Evolutionary conservation across 2,113 vertebrate species (phyloP).

Genomic region (Lates calcarifer): DNA sequence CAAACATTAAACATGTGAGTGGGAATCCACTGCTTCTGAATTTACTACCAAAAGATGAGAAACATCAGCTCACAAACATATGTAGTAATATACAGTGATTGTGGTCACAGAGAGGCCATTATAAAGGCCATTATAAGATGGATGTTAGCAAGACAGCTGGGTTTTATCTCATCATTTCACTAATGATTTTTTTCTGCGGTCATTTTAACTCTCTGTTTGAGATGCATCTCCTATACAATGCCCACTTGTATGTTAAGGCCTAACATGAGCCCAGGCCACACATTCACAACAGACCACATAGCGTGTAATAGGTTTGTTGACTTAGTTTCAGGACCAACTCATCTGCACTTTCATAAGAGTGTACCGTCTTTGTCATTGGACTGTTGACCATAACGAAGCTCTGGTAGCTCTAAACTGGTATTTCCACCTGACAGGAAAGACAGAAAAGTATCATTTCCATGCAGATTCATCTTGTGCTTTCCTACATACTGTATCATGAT

Average conservation of each 20-base stretch:
- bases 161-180: neutral
- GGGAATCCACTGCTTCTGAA: neutral
- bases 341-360: no score
- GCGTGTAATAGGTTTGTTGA: no score
- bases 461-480: no score
- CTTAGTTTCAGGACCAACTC: no score
- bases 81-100: neutral
- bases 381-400: no score
- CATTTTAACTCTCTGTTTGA: neutral
- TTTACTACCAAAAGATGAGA: slow-evolving; percentile 3
- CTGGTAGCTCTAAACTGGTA: no score
- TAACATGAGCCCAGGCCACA: no score
- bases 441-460: no score
- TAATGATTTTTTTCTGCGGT: neutral
- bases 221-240: neutral
- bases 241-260: neutral
- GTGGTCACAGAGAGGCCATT: slow-evolving; percentile 38
- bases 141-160: neutral
- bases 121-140: slow-evolving; percentile 27
- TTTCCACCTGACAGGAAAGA: no score
- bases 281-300: no score
- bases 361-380: no score
- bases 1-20: neutral
- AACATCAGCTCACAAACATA: slow-evolving; percentile 1
- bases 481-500: no score